Evolutionary conservation across 2,888 invertebrate genomes (phyloP).

Genomic region (Drosophila dives): DNA sequence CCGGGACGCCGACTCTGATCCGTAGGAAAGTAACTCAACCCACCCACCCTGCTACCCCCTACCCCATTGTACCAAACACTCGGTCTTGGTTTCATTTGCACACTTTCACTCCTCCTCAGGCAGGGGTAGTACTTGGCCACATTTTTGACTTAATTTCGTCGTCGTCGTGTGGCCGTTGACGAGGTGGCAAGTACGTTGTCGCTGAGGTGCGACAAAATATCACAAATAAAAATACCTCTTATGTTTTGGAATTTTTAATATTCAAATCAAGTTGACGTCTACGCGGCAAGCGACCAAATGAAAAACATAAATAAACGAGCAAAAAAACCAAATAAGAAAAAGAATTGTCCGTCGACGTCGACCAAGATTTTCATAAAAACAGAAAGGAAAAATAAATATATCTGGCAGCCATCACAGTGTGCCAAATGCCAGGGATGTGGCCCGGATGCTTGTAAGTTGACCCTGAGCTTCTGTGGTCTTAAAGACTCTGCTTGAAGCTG

Average conservation of each 20-base stretch:
- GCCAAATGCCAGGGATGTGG: conserved; percentile 38
- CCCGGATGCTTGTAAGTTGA: conserved; percentile 12
- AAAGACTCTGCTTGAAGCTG: conserved; percentile 25
- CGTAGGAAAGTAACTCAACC: conserved; percentile 11
- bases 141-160: conserved; percentile 62
- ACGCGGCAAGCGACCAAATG: conserved; percentile 18
- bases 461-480: neutral
- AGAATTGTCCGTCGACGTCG: conserved; percentile 26
- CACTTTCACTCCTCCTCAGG: neutral
- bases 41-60: neutral
- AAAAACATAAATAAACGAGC: conserved; percentile 7
- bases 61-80: neutral
- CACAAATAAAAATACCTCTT: conserved; percentile 80
- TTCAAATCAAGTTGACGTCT: conserved; percentile 69
- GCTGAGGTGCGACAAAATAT: conserved; percentile 83
- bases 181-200: conserved; percentile 81
- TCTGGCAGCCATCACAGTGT: conserved; percentile 52
- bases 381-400: conserved; percentile 25
- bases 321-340: conserved; percentile 13
- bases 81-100: neutral
- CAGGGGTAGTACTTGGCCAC: conserved; percentile 30
- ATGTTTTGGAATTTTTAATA: conserved; percentile 79
- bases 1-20: conserved; percentile 50
- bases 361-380: conserved; percentile 52
- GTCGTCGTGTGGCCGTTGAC: conserved; percentile 39